phyloP scores from a whole-genome alignment of 2,888 invertebrate species.

The Melangyna quadrimaculata region DNA sequence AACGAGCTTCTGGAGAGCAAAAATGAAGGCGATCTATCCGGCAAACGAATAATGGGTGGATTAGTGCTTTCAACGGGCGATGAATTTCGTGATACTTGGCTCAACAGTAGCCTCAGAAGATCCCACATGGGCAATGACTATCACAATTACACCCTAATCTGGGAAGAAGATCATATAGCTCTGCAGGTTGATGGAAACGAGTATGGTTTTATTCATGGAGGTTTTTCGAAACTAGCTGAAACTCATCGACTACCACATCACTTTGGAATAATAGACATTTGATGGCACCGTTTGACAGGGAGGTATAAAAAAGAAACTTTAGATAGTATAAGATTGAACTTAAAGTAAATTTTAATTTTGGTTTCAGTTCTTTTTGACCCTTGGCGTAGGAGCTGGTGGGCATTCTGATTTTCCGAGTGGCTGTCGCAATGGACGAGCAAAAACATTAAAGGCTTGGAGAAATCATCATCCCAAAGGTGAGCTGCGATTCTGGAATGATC shows the following conservation, averaged over 20 bases:
- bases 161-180: slow-evolving; percentile 81
- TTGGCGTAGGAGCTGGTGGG: slow-evolving; percentile 91
- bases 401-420: slow-evolving; percentile 86
- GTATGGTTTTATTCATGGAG: slow-evolving; percentile 82
- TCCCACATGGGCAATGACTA: slow-evolving; percentile 83
- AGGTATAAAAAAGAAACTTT: slow-evolving; percentile 82
- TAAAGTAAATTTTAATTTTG: too few relatives aligned
- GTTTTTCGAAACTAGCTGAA: slow-evolving; percentile 73
- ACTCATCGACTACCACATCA: slow-evolving; percentile 73
- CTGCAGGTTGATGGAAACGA: slow-evolving; percentile 83
- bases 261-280: slow-evolving; percentile 84
- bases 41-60: slow-evolving; percentile 77
- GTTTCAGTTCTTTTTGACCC: slow-evolving; percentile 87
- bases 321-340: neutral
- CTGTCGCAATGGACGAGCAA: slow-evolving; percentile 59
- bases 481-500: slow-evolving; percentile 86
- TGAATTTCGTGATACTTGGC: slow-evolving; percentile 77
- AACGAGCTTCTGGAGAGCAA: slow-evolving; percentile 81
- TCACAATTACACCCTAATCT: slow-evolving; percentile 86
- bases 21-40: slow-evolving; percentile 75
- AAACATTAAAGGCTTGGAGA: slow-evolving; percentile 86
- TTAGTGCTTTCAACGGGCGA: slow-evolving; percentile 75
- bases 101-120: slow-evolving; percentile 74
- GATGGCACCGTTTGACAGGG: slow-evolving; percentile 89
- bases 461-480: slow-evolving; percentile 86